Percentiles rank a stretch among this genome's conserved stretches.
These are phyloP conservation scores for Eristalis arbustorum DNA, from an alignment of 2,888 invertebrate genomes.

Conservation along the genomic window DNA sequence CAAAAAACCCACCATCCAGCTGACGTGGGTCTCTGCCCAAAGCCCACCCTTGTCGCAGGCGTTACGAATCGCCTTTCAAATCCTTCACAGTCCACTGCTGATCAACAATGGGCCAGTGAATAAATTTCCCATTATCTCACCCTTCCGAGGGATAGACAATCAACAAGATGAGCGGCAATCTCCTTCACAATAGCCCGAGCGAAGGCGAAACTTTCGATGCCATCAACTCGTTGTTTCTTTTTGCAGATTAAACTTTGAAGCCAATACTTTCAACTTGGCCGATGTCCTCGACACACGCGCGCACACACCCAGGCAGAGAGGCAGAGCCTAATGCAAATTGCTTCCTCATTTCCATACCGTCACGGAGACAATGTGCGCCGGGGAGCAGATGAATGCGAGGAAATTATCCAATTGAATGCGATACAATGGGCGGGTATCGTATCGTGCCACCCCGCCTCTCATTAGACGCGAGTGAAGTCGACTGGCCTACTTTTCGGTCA, in stretches of 20 bases:
- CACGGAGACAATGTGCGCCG: slow-evolving; percentile 34
- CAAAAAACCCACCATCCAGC: neutral
- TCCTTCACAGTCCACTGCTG: slow-evolving; percentile 9
- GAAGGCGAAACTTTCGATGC: slow-evolving; percentile 37
- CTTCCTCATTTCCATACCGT: slow-evolving; percentile 34
- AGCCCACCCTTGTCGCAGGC: neutral
- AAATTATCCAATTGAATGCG: slow-evolving; percentile 65
- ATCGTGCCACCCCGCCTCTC: slow-evolving; percentile 18
- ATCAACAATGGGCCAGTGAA: slow-evolving; percentile 23
- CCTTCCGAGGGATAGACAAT: neutral
- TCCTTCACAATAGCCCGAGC: neutral
- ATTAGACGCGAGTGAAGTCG: slow-evolving; percentile 22
- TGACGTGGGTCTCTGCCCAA: neutral
- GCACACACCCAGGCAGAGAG: neutral
- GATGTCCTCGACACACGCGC: slow-evolving; percentile 3
- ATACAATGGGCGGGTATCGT: slow-evolving; percentile 36
- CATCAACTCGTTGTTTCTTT: slow-evolving; percentile 26
- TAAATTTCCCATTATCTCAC: slow-evolving; percentile 46
- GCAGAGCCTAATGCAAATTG: slow-evolving; percentile 46
- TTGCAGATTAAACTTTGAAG: slow-evolving; percentile 54
- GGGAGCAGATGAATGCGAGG: slow-evolving; percentile 23
- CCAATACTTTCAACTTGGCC: slow-evolving; percentile 19
- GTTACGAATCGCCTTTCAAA: slow-evolving; percentile 23
- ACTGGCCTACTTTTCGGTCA: slow-evolving; percentile 63
- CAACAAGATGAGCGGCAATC: neutral